Base-by-base conservation (phyloP, 2,888 invertebrate species). In the Lepidocyrtoides sp. region DNA sequence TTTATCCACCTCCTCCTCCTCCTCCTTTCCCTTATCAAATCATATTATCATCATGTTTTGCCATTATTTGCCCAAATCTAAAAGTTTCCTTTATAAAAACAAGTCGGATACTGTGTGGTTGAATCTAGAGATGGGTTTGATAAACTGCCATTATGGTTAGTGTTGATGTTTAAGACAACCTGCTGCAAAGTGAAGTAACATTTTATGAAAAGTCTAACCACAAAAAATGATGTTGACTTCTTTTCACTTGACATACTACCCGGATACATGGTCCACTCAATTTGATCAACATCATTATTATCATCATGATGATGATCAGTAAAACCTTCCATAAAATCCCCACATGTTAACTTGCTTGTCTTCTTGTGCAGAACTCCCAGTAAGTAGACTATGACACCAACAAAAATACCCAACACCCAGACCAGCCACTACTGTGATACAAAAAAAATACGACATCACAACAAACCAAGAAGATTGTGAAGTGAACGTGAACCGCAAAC, bases 351-450 rank as follows among this genome's bases (percentile, higher is more conserved):
- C n/a, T n/a, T n/a, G n/a, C n/a, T n/a, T n/a, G n/a, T n/a, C n/a
- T n/a, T n/a, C n/a, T n/a, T 29, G 2, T 77, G 44, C 69, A 69
- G 36, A 69, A 36, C 36, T 69, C 20, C 69, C 79, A 54, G 12
- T 36, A 69, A 72, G 54, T 69, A 72, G 75, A 86, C 44, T 75
- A 86, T 86, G 77, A 79, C 87, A 86, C 77, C 32, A 79, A 14
- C 63, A 66, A 87, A 87, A 77, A 41, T 60, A 77, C 86, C 79
- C 63, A 8, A n/a, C n/a, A n/a, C n/a, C n/a, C n/a, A n/a, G n/a
- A n/a, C n/a, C n/a, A n/a, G n/a, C n/a, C n/a, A n/a, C n/a, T n/a
- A n/a, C n/a, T n/a, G n/a, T n/a, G n/a, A n/a, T n/a, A n/a, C n/a
- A n/a, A n/a, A n/a, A n/a, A n/a, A n/a, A n/a, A n/a, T n/a, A n/a